Evolutionary conservation across 2,888 invertebrate species (phyloP), one percentile per base, ranked within the genome.

Genomic region (Chrysotoxum bicinctum): DNA sequence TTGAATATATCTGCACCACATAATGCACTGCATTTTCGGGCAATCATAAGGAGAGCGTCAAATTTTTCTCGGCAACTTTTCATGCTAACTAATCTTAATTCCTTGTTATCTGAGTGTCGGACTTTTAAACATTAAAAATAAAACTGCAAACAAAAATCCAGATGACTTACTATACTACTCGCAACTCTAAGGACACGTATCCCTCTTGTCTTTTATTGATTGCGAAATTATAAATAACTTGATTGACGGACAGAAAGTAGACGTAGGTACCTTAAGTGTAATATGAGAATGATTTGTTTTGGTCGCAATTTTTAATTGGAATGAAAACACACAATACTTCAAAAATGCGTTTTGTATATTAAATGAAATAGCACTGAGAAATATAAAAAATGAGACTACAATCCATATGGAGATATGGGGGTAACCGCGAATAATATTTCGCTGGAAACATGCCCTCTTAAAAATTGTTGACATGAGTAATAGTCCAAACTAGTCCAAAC

Each of bases 1-100:
- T 83, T 40, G 8, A 87, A 43, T 4, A 90, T 32, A 78, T 90
- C 88, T 0, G 73, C 77, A 1, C 90, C 90, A 37, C 87, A 88
- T 1, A 89, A 10, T 0, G n/a, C 56, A 23, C 45, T 23, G 37
- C 50, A 77, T 45, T 70, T 52, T 14, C 70, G 43, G 19, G 35
- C 26, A 45, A 54, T 43, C n/a, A 10, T 16, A 19, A 58, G 9
- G 8, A 70, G 14, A n/a, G 26, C 19, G 14, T 19, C n/a, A 2
- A 70, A 56, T n/a, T 45, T 45, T 9, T 58, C 45, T 30, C 70
- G 40, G 7, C 58, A 45, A 16, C 19, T 68, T 23, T 32, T 35
- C 52, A 68, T 68, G 9, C 4, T 30, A 3, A 26, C 3, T 37
- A 9, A 32, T 32, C 1, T 3, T 2, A 6, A 14, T 37, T 37